These are phyloP conservation scores for Odocoileus virginianus DNA, from an alignment of 2,113 vertebrate genomes.

Conservation along the genomic window DNA sequence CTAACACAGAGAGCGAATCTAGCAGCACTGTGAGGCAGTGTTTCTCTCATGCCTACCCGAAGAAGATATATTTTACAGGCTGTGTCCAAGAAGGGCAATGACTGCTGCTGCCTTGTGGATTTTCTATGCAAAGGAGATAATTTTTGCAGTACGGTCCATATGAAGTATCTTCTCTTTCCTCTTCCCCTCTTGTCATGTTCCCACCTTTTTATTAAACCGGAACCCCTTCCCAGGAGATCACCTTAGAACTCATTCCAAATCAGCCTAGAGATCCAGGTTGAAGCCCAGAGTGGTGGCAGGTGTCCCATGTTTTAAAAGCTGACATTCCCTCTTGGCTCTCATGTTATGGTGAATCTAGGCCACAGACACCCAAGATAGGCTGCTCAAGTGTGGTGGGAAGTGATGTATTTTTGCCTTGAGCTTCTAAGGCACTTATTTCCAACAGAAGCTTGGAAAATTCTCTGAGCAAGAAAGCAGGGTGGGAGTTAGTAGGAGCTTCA, in stretches of 20 bases:
- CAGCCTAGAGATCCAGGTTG: not conserved
- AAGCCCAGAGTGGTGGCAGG: not conserved
- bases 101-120: not conserved
- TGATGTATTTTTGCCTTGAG: not conserved
- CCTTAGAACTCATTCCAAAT: not conserved
- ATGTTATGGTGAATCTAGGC: not conserved
- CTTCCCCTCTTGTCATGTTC: not conserved
- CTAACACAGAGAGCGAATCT: not conserved
- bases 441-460: not conserved
- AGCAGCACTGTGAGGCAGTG: not conserved
- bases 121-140: not conserved
- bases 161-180: too few species aligned
- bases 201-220: not conserved
- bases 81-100: not conserved
- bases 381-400: not conserved
- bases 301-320: rapidly evolving
- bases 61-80: not conserved
- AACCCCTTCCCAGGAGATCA: not conserved
- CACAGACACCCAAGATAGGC: not conserved
- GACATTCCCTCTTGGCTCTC: rapidly evolving
- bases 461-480: not conserved
- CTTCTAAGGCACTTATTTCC: not conserved
- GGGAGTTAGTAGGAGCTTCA: not conserved
- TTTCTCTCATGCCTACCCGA: not conserved
- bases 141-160: not conserved